Base-by-base conservation (phyloP, 1,140 invertebrate genomes). In the Drosophila chauvacae region DNA sequence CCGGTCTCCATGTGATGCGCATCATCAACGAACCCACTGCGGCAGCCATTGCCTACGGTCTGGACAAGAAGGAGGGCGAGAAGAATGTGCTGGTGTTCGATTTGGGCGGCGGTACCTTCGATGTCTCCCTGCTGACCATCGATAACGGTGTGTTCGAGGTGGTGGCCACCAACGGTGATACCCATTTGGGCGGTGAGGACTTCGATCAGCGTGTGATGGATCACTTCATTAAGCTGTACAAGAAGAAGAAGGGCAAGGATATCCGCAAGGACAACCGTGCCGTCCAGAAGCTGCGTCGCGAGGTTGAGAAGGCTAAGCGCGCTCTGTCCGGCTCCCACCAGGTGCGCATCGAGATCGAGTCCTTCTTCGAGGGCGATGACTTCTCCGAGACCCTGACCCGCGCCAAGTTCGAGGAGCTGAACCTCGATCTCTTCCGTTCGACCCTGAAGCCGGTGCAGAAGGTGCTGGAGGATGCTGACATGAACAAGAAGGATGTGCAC, bases 21-120 rank as follows among this genome's bases (percentile, higher is more conserved):
- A 99, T 99, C 85, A 99, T 99, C 91, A 99, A 99, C 93, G 99
- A 99, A 93, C 99, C 99, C n/a, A 99, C 99, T 33, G 99, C 99
- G 7, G 99, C 99, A 59, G 99, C 99, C 70, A 99, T 99, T 94
- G 99, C 99, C 69, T 99, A 99, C 91, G 99, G 99, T 93, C 94
- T 99, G 73, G 99, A 99, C 94, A 99, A 99, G 94, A 99, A 98
- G 93, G 98, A 99, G 71, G 98, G 98, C 51, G 99, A 99, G 93
- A 99, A 99, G 94, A 99, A 99, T 90, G 98, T 99, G 41, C 94
- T 99, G 37, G 98, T 99, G 2, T 99, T 99, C 93, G 99, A 99
- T 95, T 95, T 99, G 93, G 99, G 99, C 92, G 99, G 99, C 94
- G 99, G 99, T 94, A 99, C 99, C 80, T 99, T 99, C 91, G 99